Evolutionary conservation across 2,113 vertebrate genomes (phyloP).

Genomic region (Neotragus pygmaeus): DNA sequence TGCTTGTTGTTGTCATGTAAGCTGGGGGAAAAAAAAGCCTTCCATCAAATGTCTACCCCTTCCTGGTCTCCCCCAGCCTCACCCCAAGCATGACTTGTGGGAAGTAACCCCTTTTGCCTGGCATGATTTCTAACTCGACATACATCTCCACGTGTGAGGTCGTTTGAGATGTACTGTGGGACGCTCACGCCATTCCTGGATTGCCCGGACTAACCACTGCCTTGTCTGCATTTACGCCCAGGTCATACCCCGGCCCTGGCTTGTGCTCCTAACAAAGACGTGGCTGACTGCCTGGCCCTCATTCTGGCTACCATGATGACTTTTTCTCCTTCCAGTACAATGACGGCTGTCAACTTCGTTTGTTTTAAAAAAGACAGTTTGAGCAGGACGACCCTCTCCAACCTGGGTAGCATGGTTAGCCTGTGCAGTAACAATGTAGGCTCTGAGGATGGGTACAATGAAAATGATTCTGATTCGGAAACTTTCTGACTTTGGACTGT

Average conservation of each 20-base stretch:
- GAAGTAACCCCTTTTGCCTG: constrained; percentile 69
- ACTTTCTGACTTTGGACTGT: constrained; percentile 87
- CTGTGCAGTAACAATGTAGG: constrained; percentile 80
- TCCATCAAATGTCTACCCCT: not conserved
- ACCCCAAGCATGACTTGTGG: constrained; percentile 73
- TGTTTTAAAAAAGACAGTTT: constrained; percentile 90
- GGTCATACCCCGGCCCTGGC: constrained; percentile 98
- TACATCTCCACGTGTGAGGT: constrained; percentile 65
- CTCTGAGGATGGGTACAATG: constrained; percentile 88
- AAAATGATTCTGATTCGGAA: constrained; percentile 94
- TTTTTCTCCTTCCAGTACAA: constrained; percentile 97
- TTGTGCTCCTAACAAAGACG: constrained; percentile 97
- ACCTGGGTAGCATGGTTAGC: constrained; percentile 82
- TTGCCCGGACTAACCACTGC: constrained; percentile 79
- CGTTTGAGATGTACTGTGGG: constrained; percentile 75
- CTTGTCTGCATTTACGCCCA: constrained; percentile 90
- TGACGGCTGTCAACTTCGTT: constrained; percentile 91
- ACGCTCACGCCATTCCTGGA: constrained; percentile 59
- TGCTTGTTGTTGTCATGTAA: constrained; percentile 68
- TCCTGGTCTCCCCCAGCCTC: not conserved
- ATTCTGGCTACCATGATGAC: constrained; percentile 99
- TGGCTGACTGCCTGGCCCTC: constrained; percentile 98
- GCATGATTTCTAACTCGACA: constrained; percentile 76
- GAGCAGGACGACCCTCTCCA: constrained; percentile 84
- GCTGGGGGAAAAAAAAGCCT: not conserved